Evolutionary conservation across 1,140 invertebrate genomes (phyloP).

Genomic region (Tetramorium parvispinum): DNA sequence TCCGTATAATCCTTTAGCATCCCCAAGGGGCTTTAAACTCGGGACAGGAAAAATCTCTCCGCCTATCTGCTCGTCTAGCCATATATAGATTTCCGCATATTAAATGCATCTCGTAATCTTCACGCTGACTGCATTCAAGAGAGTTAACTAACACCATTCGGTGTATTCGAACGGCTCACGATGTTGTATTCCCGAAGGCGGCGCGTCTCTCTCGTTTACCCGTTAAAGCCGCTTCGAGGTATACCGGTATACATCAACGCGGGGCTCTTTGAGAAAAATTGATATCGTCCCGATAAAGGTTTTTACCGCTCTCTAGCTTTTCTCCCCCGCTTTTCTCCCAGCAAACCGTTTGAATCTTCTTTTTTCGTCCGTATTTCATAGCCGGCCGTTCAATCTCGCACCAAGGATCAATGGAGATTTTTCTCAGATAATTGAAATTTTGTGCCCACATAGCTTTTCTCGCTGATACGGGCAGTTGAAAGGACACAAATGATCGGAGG

Average conservation of each 20-base stretch:
- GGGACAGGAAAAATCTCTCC: slow-evolving; percentile 23
- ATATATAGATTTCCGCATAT: slow-evolving; percentile 34
- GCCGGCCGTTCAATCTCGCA: slow-evolving; percentile 48
- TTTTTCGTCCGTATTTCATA: slow-evolving; percentile 41
- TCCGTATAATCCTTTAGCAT: slow-evolving; percentile 2
- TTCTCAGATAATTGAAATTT: slow-evolving; percentile 63
- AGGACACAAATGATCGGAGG: slow-evolving; percentile 12
- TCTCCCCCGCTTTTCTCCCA: not conserved
- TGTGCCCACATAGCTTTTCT: slow-evolving; percentile 24
- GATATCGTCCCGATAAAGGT: slow-evolving; percentile 55
- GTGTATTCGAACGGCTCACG: not conserved
- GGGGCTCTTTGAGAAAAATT: slow-evolving; percentile 52
- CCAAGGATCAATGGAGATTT: slow-evolving; percentile 59
- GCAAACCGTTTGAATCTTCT: slow-evolving; percentile 19
- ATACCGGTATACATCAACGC: slow-evolving; percentile 18
- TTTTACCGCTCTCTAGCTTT: slow-evolving; percentile 31
- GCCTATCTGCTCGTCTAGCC: slow-evolving; percentile 13
- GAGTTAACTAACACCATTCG: slow-evolving; percentile 48
- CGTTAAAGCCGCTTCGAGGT: slow-evolving; percentile 21
- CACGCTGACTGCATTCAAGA: slow-evolving; percentile 41
- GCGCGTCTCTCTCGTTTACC: slow-evolving; percentile 20
- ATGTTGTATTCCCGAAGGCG: slow-evolving; percentile 41
- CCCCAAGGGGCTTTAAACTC: slow-evolving; percentile 18
- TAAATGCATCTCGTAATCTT: slow-evolving; percentile 44
- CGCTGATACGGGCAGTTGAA: slow-evolving; percentile 37